phyloP scores from a whole-genome alignment of 2,797 vertebrate species.

The Takifugu rubripes region DNA sequence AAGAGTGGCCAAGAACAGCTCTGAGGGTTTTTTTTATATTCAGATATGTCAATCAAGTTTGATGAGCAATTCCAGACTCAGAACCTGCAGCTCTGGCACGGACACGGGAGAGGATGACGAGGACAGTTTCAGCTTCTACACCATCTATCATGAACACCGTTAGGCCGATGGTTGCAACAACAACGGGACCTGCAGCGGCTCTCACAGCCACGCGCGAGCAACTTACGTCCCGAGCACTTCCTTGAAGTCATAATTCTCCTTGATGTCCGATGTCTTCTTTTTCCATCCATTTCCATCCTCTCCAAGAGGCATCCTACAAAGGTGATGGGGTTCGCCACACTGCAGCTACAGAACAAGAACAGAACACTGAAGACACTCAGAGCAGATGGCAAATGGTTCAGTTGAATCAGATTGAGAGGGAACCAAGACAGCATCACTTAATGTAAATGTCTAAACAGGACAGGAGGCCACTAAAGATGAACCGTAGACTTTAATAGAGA shows the following conservation, averaged over 20 bases:
- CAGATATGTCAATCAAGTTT: slow-evolving; percentile 20
- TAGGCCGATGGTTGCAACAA: no score
- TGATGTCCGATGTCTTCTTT: slow-evolving; percentile 83
- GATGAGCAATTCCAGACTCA: slow-evolving; percentile 5
- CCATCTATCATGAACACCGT: no score
- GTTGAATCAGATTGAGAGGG: neutral
- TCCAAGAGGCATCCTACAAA: slow-evolving; percentile 80
- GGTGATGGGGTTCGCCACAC: slow-evolving; percentile 63
- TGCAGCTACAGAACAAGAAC: slow-evolving; percentile 49
- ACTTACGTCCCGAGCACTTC: slow-evolving; percentile 83
- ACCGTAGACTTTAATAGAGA: slow-evolving; percentile 1
- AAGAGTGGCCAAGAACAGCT: slow-evolving; percentile 14
- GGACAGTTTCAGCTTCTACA: neutral
- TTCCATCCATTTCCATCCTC: slow-evolving; percentile 81
- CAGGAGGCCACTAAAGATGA: no score
- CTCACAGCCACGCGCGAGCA: neutral
- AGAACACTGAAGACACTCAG: neutral
- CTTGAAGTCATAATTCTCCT: slow-evolving; percentile 83
- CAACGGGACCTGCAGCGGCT: no score
- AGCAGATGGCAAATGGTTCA: neutral
- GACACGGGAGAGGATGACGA: slow-evolving; percentile 3
- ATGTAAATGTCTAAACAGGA: no score
- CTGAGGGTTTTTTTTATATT: no score
- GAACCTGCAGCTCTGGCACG: slow-evolving; percentile 1
- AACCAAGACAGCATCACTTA: no score